Evolutionary conservation across 2,888 invertebrate genomes (phyloP), one percentile per base, ranked within the genome.

Genomic region (Drosophila helvetica): DNA sequence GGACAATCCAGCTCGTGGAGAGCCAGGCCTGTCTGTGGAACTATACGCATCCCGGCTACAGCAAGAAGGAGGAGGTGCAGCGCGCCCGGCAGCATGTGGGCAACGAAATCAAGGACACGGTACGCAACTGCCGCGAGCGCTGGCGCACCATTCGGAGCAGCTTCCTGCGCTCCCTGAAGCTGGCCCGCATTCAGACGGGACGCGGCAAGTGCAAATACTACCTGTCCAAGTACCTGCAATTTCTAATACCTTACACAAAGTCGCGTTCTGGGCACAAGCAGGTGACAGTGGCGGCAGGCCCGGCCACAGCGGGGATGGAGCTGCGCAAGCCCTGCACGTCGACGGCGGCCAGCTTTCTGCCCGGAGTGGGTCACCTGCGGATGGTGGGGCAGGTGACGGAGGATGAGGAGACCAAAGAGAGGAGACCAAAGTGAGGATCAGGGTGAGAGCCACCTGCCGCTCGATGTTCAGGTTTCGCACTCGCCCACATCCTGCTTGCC

Each of bases 81-180:
- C 82, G 78, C 60, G 91, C 91, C 67, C 91, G 90, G 90, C 91
- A 90, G 77, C 88, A 89, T 75, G 90, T 91, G 62, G 90, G 90
- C 76, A 90, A 90, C 72, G 90, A 90, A 60, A 91, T 90, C 69
- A 91, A 90, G 89, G 91, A 90, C 70, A 89, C 91, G 78, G 90
- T 90, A 38, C 91, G 90, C n/a, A 91, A 90, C 46, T 90, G 90
- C 15, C 87, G 90, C 17, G 90, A 90, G 59, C 76, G 90, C 54
- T 90, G 90, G 90, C 91, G 90, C 56, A 90, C 90, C 4, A 90
- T 90, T 45, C 81, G 90, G 18, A 90, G 90, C 79, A 90, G 90
- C 48, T 90, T 90, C 53, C 54, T 90, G 54, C 89, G 90, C 4
- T 90, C 90, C 33, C 55, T 90, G 27, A 90, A 90, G 60, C 57